Percentiles rank a stretch among this genome's conserved stretches.
These are phyloP conservation scores for Tachuris rubrigastra DNA, from an alignment of 2,113 vertebrate species.

Conservation along the genomic window DNA sequence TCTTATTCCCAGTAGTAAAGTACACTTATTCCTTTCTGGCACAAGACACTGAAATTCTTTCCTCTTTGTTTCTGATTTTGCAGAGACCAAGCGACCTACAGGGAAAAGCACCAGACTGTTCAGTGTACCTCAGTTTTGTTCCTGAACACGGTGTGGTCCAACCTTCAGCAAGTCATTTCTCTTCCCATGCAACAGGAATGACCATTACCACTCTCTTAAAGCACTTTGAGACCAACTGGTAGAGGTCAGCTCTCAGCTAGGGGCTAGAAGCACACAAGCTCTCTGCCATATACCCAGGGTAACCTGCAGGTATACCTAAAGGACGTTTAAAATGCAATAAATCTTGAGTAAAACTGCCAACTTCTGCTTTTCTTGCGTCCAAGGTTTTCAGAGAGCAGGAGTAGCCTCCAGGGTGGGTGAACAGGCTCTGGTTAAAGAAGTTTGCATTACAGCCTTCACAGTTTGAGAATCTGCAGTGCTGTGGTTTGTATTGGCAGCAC, in stretches of 20 bases:
- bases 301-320: background rate
- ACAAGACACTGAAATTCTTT: background rate
- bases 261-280: background rate
- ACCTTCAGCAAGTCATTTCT: background rate
- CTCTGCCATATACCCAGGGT: background rate
- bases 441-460: background rate
- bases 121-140: background rate
- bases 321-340: background rate
- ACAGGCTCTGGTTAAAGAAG: background rate
- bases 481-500: constrained; percentile 14
- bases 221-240: background rate
- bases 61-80: background rate
- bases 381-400: background rate
- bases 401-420: background rate
- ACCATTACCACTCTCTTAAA: background rate
- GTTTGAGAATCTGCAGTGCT: background rate
- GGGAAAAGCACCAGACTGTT: background rate
- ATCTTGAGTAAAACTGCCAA: background rate
- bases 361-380: background rate
- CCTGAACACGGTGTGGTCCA: background rate
- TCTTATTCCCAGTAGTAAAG: background rate
- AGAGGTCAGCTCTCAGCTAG: background rate
- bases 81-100: background rate
- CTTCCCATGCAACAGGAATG: background rate
- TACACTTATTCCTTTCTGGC: background rate